Percentiles rank a stretch among this genome's conserved stretches.
Evolutionary conservation across 2,797 vertebrate genomes (phyloP).

Genomic region (Scolopax rusticola): DNA sequence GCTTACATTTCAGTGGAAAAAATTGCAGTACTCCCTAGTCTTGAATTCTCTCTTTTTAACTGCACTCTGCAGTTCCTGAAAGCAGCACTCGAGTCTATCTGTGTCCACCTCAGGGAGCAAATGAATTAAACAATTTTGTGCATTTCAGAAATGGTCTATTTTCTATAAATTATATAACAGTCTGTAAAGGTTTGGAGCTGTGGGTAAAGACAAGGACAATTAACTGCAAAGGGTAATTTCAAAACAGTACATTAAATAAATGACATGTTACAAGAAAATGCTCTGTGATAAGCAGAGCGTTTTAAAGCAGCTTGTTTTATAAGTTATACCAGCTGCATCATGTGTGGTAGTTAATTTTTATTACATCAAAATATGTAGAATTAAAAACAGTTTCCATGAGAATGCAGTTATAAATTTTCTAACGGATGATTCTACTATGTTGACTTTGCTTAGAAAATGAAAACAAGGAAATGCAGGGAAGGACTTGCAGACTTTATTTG

Average conservation of each 20-base stretch:
- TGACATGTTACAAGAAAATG: neutral
- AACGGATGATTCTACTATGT: neutral
- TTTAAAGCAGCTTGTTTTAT: constrained; percentile 19
- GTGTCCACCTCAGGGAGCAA: constrained; percentile 48
- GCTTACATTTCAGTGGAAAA: neutral
- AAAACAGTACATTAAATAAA: neutral
- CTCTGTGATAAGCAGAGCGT: neutral
- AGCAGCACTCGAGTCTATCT: neutral
- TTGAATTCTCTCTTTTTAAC: neutral
- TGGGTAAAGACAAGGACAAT: constrained; percentile 13
- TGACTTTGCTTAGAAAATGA: neutral
- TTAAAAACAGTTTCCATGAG: neutral
- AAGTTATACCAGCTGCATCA: neutral
- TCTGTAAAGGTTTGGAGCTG: constrained; percentile 16
- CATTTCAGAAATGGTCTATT: constrained; percentile 56
- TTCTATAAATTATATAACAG: constrained; percentile 49
- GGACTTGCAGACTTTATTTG: neutral
- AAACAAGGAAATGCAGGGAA: neutral
- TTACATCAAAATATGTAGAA: neutral
- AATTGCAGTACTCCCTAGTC: neutral
- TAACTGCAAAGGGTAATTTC: constrained; percentile 45
- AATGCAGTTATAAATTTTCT: neutral
- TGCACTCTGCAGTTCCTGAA: neutral
- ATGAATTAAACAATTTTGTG: constrained; percentile 63
- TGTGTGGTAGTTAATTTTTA: neutral